Base-by-base conservation (phyloP, 2,797 vertebrate species). In the Cephalopachus bancanus region DNA sequence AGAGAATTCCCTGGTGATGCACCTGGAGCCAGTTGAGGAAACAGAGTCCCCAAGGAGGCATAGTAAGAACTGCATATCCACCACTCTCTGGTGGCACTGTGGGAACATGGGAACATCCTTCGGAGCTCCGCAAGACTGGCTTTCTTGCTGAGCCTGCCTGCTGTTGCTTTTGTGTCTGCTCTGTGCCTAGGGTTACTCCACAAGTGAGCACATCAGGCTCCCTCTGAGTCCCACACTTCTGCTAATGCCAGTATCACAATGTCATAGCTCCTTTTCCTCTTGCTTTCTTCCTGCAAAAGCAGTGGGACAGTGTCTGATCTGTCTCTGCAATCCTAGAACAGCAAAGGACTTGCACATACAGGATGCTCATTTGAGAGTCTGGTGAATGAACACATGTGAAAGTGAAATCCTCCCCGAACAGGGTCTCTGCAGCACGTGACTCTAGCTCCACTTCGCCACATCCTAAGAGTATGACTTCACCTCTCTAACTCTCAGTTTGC, bases 281-380 rank as follows among this genome's bases (percentile, higher is more conserved):
- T 74, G n/a, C 30, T 33, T 97, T 89, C 24, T 44, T 91, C 67
- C 84, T 26, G 28, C 37, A 26, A 80, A 62, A 80, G 60, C 92
- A 72, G 7, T 12, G 24, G n/a, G 55, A 83, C 11, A 20, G 49
- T 37, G 5, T 74, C 33, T 49, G 59, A 33, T 76, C 49, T 75
- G 44, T 22, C 59, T 89, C 90, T 75, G 59, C 59, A 86, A 79
- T 26, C 15, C 55, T 24, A 65, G 60, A 79, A 69, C 53, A 86
- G n/a, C 62, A 74, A 16, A 91, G 49, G 37, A 65, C 57, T 86
- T 67, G 76, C 76, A 64, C 71, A 80, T 57, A n/a, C 53, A 37
- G 78, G 22, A 53, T 65, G 62, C 11, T 91, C 60, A 44, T 80
- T 28, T 59, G 20, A 74, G 59, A 91, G 33, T 80, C 33, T 71